Base-by-base conservation (phyloP, 2,888 invertebrate species). In the Himalopsyche japonica region DNA sequence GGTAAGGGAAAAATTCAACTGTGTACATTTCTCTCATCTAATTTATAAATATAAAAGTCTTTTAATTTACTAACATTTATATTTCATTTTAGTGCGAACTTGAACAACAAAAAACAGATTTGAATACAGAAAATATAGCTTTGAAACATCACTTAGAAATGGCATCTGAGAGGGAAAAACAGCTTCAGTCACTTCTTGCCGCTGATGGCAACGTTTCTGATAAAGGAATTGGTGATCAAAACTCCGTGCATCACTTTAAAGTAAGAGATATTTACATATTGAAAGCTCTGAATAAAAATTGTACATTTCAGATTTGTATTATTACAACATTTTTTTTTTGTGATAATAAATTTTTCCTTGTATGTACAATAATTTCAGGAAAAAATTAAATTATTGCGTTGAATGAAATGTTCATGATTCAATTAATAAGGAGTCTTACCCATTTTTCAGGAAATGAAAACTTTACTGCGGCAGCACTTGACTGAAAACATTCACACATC, bases 401-500 rank as follows among this genome's bases (percentile, higher is more conserved):
- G 10, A 18, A 79, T 64, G 18, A 27, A 27, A 64, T 64, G 18
- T 64, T 18, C 1, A 7, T 24, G 20, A 64, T 34, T 30, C 5
- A 34, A 43, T 81, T 20, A 18, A n/a, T 30, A 34, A 70, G 4
- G 4, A 57, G 27, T 87, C 84, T 84, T 79, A 8, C 20, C 86
- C 76, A 79, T 83, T 77, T 79, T 83, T 87, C 82, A 93, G 89
- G 93, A 93, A 87, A 90, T 94, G 85, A 93, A 92, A 86, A 89
- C 88, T 43, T 89, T 92, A 79, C 89, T 93, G 70, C 90, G 89
- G 81, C 90, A 91, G 85, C 91, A 93, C 87, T 91, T 92, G 0
- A 91, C 91, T 85, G 93, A 94, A 88, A 93, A 93, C 88, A 91
- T 91, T 37, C 91, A 92, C 87, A 90, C 93, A 90, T 90, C 92